phyloP scores from a whole-genome alignment of 1,140 invertebrate species.

The Zaprionus kolodkinae region DNA sequence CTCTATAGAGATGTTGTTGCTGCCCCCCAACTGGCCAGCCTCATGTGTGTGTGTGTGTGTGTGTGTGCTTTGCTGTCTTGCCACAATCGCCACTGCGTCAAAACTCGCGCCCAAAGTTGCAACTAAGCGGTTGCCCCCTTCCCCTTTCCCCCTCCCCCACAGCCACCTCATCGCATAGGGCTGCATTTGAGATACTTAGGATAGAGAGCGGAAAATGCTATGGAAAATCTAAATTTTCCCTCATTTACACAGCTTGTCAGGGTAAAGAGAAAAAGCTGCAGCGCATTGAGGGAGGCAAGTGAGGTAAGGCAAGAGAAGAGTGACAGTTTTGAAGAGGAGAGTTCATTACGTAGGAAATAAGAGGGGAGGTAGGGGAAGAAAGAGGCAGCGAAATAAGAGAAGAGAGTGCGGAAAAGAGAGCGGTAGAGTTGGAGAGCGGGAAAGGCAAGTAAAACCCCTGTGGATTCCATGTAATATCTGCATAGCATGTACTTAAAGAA shows the following conservation, averaged over 20 bases:
- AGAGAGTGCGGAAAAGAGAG: background rate
- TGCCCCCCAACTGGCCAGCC: constrained; percentile 1
- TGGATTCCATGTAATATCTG: background rate
- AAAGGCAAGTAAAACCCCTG: no score
- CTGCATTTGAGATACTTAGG: background rate
- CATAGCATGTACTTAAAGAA: background rate
- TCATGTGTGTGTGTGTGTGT: constrained; percentile 1
- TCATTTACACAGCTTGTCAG: constrained; percentile 7
- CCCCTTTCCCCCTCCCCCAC: no score
- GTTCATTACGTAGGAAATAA: background rate
- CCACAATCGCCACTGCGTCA: constrained; percentile 41
- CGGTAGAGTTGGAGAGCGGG: background rate
- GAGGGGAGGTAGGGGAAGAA: no score
- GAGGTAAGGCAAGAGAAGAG: background rate
- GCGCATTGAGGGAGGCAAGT: background rate
- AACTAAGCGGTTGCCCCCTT: constrained; percentile 12
- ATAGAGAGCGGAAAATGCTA: no score
- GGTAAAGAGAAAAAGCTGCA: background rate
- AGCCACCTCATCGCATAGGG: background rate
- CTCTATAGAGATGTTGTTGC: background rate
- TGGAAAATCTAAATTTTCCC: constrained; percentile 26
- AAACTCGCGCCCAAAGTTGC: constrained; percentile 37
- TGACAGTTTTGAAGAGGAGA: background rate
- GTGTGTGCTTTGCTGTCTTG: constrained; percentile 26
- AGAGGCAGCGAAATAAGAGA: background rate